phyloP scores from a whole-genome alignment of 2,888 invertebrate genomes.

The Crioceris asparagi region DNA sequence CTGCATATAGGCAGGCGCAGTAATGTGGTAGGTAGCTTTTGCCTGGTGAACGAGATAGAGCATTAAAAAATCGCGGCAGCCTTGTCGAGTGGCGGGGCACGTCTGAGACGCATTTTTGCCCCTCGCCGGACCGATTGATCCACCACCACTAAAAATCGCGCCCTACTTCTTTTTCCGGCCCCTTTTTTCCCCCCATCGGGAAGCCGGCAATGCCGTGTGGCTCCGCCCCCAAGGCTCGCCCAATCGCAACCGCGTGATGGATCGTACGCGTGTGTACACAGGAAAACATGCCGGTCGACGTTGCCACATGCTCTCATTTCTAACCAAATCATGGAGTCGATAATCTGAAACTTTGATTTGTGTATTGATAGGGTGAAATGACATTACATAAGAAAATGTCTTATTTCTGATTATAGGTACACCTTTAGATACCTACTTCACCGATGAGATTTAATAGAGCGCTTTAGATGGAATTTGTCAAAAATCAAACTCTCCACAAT shows the following conservation, averaged over 20 bases:
- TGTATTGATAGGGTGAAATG: too few relatives aligned
- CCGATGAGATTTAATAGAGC: too few relatives aligned
- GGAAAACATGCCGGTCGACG: conserved; percentile 7
- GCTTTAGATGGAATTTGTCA: too few relatives aligned
- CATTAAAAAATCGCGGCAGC: too few relatives aligned
- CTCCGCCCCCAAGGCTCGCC: conserved; percentile 39
- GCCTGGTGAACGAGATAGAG: conserved; percentile 1
- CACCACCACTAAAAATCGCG: conserved; percentile 41
- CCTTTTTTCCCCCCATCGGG: conserved; percentile 45
- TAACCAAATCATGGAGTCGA: too few relatives aligned
- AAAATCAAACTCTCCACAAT: too few relatives aligned
- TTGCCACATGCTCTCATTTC: background rate
- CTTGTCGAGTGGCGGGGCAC: conserved; percentile 30
- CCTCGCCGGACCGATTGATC: conserved; percentile 37
- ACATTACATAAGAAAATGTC: too few relatives aligned
- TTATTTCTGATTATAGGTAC: too few relatives aligned
- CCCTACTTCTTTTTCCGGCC: conserved; percentile 39
- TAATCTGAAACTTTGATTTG: too few relatives aligned
- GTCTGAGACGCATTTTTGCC: conserved; percentile 38
- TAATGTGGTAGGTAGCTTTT: conserved; percentile 20
- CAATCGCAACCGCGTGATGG: conserved; percentile 37
- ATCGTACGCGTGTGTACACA: conserved; percentile 37
- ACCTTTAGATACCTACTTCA: too few relatives aligned
- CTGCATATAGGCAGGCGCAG: conserved; percentile 36
- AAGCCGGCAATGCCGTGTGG: conserved; percentile 35